Conservation (phyloP, 2,113 vertebrate genomes). For the Marmota monax region DNA sequence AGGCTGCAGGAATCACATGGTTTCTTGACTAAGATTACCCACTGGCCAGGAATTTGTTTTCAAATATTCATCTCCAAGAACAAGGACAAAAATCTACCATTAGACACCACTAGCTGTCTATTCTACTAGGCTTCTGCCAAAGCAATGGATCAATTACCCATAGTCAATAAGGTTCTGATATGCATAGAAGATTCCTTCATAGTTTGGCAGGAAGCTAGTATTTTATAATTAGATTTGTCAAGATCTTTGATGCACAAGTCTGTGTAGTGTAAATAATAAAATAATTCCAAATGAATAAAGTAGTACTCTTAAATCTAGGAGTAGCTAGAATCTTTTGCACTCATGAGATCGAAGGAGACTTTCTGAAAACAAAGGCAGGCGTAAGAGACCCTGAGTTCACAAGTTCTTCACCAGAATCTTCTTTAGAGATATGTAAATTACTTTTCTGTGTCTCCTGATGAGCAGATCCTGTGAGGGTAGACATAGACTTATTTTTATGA, state of each 20-base stretch:
- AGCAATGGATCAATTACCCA: neutral
- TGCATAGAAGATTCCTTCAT: neutral
- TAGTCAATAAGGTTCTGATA: neutral
- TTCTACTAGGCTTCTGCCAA: neutral
- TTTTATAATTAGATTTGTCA: neutral
- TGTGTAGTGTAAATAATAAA: neutral
- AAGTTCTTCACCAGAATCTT: neutral
- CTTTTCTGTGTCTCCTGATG: neutral
- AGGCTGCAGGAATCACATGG: neutral
- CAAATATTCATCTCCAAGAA: neutral
- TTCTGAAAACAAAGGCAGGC: conserved; percentile 13
- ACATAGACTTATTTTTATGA: conserved; percentile 40
- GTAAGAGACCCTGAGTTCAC: neutral
- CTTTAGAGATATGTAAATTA: neutral
- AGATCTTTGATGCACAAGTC: neutral
- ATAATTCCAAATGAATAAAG: neutral
- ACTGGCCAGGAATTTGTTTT: neutral
- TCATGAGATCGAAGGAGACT: neutral
- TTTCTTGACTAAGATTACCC: neutral
- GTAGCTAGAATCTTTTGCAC: neutral
- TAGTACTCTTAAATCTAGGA: neutral
- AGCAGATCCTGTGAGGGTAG: neutral
- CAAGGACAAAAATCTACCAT: neutral
- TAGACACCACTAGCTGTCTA: neutral
- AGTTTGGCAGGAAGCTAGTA: neutral